Evolutionary conservation across 2,888 invertebrate genomes (phyloP).

Genomic region (Netelia melanura): DNA sequence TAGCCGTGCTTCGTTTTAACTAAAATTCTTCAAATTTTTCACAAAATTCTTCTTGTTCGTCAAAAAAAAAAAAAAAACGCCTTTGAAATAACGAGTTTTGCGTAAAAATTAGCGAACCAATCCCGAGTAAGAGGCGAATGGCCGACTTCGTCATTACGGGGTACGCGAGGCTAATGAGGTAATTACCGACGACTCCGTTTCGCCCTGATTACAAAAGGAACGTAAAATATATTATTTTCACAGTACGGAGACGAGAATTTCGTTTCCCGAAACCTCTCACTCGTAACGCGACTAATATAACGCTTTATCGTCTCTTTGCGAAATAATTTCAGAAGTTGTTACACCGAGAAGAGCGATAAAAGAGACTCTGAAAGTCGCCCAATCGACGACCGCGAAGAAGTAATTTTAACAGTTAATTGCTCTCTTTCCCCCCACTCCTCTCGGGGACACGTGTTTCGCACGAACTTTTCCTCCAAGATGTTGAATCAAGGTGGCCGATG

Average conservation of each 20-base stretch:
- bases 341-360: too few relatives aligned
- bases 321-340: too few relatives aligned
- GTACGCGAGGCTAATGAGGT: slow-evolving; percentile 23
- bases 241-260: background rate
- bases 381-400: too few relatives aligned
- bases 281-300: background rate
- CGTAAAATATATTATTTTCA: background rate
- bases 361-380: too few relatives aligned
- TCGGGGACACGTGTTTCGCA: too few relatives aligned
- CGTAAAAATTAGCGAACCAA: slow-evolving; percentile 2
- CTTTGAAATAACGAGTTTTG: background rate
- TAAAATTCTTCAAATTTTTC: background rate
- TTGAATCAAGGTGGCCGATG: too few relatives aligned
- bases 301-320: too few relatives aligned
- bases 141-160: slow-evolving; percentile 7
- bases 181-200: slow-evolving; percentile 15
- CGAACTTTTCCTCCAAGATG: too few relatives aligned
- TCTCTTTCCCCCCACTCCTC: too few relatives aligned
- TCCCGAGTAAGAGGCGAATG: background rate
- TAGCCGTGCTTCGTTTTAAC: background rate
- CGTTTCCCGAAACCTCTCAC: background rate
- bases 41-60: background rate
- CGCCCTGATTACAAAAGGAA: background rate
- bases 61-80: background rate
- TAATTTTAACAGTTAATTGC: too few relatives aligned